Evolutionary conservation across 2,888 invertebrate genomes (phyloP).

Genomic region (Clanis bilineata): DNA sequence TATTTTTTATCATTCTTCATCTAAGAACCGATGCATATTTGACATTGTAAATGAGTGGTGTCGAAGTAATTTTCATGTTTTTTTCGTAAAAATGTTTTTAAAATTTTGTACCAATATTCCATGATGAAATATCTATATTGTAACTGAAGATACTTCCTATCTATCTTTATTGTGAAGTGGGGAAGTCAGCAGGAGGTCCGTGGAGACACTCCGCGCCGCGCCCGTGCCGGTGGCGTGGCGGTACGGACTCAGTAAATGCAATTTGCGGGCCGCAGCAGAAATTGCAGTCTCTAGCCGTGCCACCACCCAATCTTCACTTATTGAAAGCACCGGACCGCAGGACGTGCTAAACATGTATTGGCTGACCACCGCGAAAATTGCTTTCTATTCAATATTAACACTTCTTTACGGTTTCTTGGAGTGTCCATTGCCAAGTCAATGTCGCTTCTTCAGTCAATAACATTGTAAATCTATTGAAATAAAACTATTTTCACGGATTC

Average conservation of each 20-base stretch:
- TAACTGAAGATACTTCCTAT: no score
- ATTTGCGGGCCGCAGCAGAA: slow-evolving; percentile 59
- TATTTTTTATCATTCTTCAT: no score
- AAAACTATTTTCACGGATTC: no score
- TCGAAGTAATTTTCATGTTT: no score
- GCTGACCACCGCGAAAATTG: slow-evolving; percentile 44
- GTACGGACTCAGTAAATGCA: slow-evolving; percentile 57
- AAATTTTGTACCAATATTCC: no score
- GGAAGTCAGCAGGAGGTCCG: slow-evolving; percentile 40
- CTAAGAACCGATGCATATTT: no score
- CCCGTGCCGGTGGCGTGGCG: neutral
- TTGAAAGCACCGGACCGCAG: slow-evolving; percentile 38
- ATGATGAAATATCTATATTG: no score
- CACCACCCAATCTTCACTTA: slow-evolving; percentile 50
- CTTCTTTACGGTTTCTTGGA: slow-evolving; percentile 16
- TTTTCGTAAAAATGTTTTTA: no score
- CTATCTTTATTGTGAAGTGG: slow-evolving; percentile 30
- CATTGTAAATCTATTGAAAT: no score
- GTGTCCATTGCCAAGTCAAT: neutral
- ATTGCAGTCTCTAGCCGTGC: slow-evolving; percentile 49
- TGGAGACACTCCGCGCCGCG: slow-evolving; percentile 36
- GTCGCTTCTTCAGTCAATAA: no score
- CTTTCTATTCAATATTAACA: slow-evolving; percentile 46
- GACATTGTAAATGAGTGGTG: neutral
- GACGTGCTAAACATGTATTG: slow-evolving; percentile 46